These are phyloP conservation scores for Acleris emargana DNA, from an alignment of 2,888 invertebrate genomes.

Conservation along the genomic window DNA sequence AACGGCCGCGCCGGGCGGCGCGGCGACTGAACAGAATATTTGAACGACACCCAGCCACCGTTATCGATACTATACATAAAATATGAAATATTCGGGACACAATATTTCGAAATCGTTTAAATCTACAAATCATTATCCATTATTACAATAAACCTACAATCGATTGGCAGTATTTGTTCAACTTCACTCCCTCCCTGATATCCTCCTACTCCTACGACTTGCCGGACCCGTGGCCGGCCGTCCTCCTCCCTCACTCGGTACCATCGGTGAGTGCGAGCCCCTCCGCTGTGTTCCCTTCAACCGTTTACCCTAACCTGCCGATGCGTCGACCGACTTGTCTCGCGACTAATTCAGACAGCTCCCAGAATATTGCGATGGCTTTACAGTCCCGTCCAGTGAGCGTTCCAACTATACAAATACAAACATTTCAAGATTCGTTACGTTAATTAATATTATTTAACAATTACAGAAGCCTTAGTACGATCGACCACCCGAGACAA, in stretches of 20 bases:
- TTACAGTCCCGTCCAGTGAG: constrained; percentile 11
- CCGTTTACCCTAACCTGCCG: constrained; percentile 68
- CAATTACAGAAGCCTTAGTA: constrained; percentile 34
- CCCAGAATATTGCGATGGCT: constrained; percentile 4
- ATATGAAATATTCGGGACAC: constrained; percentile 75
- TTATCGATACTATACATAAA: constrained; percentile 75
- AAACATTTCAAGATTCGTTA: constrained; percentile 29
- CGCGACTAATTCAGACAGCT: constrained; percentile 24
- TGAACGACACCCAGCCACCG: constrained; percentile 57
- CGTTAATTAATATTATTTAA: constrained; percentile 33
- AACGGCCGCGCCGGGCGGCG: constrained; percentile 38
- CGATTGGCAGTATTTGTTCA: constrained; percentile 81
- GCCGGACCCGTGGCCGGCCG: neutral
- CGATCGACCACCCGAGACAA: constrained; percentile 43
- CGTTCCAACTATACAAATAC: constrained; percentile 25
- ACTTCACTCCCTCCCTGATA: constrained; percentile 67
- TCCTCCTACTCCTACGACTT: constrained; percentile 44
- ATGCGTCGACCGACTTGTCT: constrained; percentile 30
- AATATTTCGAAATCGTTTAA: constrained; percentile 76
- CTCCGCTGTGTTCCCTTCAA: constrained; percentile 70
- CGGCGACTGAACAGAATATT: constrained; percentile 13
- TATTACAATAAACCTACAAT: constrained; percentile 76
- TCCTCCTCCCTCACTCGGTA: constrained; percentile 32
- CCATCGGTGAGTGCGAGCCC: constrained; percentile 32
- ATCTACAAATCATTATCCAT: constrained; percentile 76